Evolutionary conservation across 1,140 invertebrate genomes (phyloP).

Genomic region (Nasonia vitripennis): DNA sequence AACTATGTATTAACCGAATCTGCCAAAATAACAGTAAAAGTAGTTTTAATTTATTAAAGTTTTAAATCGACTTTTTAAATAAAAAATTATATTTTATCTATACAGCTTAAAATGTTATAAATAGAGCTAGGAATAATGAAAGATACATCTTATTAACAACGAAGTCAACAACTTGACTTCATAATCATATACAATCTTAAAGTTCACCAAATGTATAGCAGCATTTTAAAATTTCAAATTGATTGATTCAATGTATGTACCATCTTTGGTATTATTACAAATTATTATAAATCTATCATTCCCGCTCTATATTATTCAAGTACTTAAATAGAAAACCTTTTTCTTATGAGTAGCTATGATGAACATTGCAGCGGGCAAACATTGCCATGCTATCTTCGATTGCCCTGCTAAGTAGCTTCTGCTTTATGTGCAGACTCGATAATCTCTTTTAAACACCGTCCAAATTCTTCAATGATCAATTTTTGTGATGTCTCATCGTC

Average conservation of each 20-base stretch:
- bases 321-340: conserved; percentile 40
- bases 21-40: conserved; percentile 38
- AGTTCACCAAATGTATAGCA: conserved; percentile 38
- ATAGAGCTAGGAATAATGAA: conserved; percentile 43
- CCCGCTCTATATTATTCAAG: conserved; percentile 27
- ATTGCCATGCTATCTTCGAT: conserved; percentile 14
- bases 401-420: conserved; percentile 73
- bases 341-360: conserved; percentile 37
- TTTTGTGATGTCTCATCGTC: conserved; percentile 86
- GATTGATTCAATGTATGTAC: conserved; percentile 47
- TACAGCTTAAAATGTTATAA: conserved; percentile 50
- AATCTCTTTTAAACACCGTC: conserved; percentile 93
- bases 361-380: conserved; percentile 41
- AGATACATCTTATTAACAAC: conserved; percentile 47
- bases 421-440: conserved; percentile 85
- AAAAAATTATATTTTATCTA: conserved; percentile 44
- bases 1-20: conserved; percentile 31
- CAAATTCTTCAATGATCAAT: conserved; percentile 95
- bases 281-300: conserved; percentile 42
- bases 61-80: conserved; percentile 29
- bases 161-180: conserved; percentile 25
- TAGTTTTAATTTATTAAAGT: conserved; percentile 27
- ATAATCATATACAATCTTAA: conserved; percentile 38
- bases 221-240: conserved; percentile 38
- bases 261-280: conserved; percentile 51